Base-by-base conservation (phyloP, 2,113 vertebrate genomes). In the Monopterus albus region DNA sequence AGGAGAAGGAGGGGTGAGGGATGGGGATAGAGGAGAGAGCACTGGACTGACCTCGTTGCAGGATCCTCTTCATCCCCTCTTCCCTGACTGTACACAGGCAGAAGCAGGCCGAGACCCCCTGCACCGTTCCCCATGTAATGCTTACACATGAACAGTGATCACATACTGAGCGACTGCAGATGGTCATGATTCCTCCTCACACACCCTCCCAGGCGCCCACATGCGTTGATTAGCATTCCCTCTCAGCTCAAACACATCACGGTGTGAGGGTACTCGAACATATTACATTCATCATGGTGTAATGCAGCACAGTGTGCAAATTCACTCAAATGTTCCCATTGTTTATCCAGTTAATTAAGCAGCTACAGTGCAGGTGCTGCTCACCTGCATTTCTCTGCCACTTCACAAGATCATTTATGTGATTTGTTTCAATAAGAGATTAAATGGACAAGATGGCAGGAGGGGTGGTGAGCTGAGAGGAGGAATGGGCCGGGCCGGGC, bases 401-500 rank as follows among this genome's bases (percentile, higher is more conserved):
- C 61, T 72, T 72, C 47, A 57, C 25, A 60, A 15, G 36, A 55
- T 60, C 49, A 71, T 61, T 62, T 49, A 70, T 28, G 35, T 35
- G 13, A 74, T 86, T 82, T 71, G 66, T 79, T 60, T 70, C 68
- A 47, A 36, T 53, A 62, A 58, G 58, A 52, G 20, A 20, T 0
- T 21, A 64, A 53, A 65, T 28, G 49, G 33, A 36, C 55, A 21
- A 18, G 45, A 18, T 25, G 29, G 46, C 6, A 51, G 47, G 45
- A 26, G 33, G 39, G 40, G 36, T 8, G 28, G 52, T 7, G 50
- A 17, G 26, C 17, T 36, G 43, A 52, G 64, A 39, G 78, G 73
- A 67, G 74, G 71, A 65, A 78, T 77, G 87, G 84, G 80, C 78
- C 23, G 79, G 87, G 72, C 83, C 43, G 75, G 84, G 75, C 59